Evolutionary conservation across 2,888 invertebrate species (phyloP).

Genomic region (Cephalotes varians): DNA sequence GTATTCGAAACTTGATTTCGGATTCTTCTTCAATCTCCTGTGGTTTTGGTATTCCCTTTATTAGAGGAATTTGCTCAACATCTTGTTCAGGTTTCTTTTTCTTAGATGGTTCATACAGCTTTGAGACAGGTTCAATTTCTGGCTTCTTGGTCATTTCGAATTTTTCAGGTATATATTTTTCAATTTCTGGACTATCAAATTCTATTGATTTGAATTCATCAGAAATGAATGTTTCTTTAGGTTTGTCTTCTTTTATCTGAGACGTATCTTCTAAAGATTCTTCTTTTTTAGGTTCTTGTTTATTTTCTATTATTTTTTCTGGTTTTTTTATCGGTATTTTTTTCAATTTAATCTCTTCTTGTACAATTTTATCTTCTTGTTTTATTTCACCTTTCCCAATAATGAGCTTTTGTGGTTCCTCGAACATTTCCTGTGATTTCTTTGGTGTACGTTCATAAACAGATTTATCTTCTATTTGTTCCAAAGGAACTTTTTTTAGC

Average conservation of each 20-base stretch:
- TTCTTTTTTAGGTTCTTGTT: constrained; percentile 75
- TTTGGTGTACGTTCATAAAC: constrained; percentile 82
- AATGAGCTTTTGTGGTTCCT: constrained; percentile 80
- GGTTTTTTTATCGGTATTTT: constrained; percentile 81
- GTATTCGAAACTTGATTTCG: constrained; percentile 85
- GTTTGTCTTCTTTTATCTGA: constrained; percentile 72
- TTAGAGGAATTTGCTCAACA: constrained; percentile 81
- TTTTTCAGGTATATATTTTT: constrained; percentile 81
- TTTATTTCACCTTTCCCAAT: constrained; percentile 82
- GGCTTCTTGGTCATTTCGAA: constrained; percentile 81
- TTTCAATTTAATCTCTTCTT: constrained; percentile 83
- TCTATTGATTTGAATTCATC: constrained; percentile 81
- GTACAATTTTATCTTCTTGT: constrained; percentile 77
- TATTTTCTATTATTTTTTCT: constrained; percentile 80
- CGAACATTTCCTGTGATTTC: constrained; percentile 80
- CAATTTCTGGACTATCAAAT: constrained; percentile 82
- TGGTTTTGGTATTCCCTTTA: constrained; percentile 84
- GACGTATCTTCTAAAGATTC: constrained; percentile 76
- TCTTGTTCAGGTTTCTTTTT: constrained; percentile 82
- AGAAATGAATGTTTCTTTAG: constrained; percentile 77
- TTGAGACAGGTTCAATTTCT: constrained; percentile 78
- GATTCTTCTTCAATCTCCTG: constrained; percentile 85
- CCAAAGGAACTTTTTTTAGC: constrained; percentile 83
- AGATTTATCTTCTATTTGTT: constrained; percentile 82
- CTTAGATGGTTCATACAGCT: constrained; percentile 78